Percentiles rank a stretch among this genome's conserved stretches.
Conservation (phyloP, 1,140 invertebrate genomes). For the Caerostris extrusa region DNA sequence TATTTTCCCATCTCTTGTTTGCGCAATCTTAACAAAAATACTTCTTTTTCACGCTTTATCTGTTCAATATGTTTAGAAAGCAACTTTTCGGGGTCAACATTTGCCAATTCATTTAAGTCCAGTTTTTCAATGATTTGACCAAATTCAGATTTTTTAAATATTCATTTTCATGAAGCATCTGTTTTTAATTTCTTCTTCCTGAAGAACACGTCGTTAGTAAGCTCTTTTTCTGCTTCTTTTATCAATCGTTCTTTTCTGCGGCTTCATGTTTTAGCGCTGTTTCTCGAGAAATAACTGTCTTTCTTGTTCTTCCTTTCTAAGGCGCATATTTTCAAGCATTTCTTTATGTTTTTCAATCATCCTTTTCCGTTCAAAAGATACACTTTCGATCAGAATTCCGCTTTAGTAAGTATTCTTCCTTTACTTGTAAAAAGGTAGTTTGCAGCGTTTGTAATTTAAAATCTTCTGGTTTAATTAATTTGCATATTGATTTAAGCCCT, state of each 20-base stretch:
- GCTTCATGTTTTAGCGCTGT: not conserved
- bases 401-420: conserved; percentile 92
- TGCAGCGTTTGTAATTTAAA: conserved; percentile 87
- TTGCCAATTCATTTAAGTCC: conserved; percentile 66
- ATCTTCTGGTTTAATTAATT: conserved; percentile 90
- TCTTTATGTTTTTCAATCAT: conserved; percentile 98
- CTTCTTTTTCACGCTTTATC: conserved; percentile 78
- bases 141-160: conserved; percentile 35
- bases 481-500: conserved; percentile 90
- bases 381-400: conserved; percentile 92
- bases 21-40: conserved; percentile 73
- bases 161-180: conserved; percentile 54
- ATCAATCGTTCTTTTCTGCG: conserved; percentile 28
- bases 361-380: conserved; percentile 93
- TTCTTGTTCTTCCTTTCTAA: conserved; percentile 58
- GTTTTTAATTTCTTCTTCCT: conserved; percentile 55
- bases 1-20: conserved; percentile 78
- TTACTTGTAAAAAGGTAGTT: conserved; percentile 88
- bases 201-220: not conserved
- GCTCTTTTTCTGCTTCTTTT: conserved; percentile 64
- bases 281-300: not conserved
- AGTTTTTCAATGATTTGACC: conserved; percentile 49
- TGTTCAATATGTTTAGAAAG: conserved; percentile 77
- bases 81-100: conserved; percentile 71
- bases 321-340: conserved; percentile 85